Evolutionary conservation across 2,888 invertebrate species (phyloP).

Genomic region (Ctena decussata): DNA sequence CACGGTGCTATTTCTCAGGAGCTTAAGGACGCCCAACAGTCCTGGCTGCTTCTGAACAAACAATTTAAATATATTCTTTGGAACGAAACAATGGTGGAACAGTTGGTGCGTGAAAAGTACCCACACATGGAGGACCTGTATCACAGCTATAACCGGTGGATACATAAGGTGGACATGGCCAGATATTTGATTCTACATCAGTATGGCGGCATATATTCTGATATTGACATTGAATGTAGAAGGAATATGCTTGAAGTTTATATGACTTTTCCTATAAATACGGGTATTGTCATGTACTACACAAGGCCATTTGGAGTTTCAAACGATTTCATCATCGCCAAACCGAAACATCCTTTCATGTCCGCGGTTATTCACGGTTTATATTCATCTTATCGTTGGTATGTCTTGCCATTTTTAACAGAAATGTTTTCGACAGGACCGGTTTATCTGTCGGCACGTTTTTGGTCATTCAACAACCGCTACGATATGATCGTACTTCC

Average conservation of each 20-base stretch:
- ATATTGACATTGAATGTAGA: background rate
- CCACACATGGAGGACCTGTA: background rate
- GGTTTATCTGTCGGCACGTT: slow-evolving; percentile 36
- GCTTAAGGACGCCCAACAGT: background rate
- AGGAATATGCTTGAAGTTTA: background rate
- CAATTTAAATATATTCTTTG: background rate
- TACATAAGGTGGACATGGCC: background rate
- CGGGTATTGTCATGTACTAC: slow-evolving; percentile 29
- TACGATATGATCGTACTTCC: slow-evolving; percentile 21
- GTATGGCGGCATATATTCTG: slow-evolving; percentile 8
- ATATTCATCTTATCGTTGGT: slow-evolving; percentile 35
- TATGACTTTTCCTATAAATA: background rate
- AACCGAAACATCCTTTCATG: slow-evolving; percentile 42
- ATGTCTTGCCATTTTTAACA: slow-evolving; percentile 46
- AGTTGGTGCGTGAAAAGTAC: background rate
- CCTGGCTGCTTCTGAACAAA: background rate
- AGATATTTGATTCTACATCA: background rate
- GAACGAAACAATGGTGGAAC: slow-evolving; percentile 8
- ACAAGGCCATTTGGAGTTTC: slow-evolving; percentile 44
- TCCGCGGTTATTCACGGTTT: slow-evolving; percentile 42
- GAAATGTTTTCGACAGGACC: slow-evolving; percentile 58
- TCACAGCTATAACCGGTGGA: background rate
- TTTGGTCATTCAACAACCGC: slow-evolving; percentile 6
- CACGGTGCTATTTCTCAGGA: background rate
- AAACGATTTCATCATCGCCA: slow-evolving; percentile 56